A percentile compares a stretch with the other conserved stretches of the same genome.
phyloP scores from a whole-genome alignment of 2,888 invertebrate species.

The Pandemis corylana region DNA sequence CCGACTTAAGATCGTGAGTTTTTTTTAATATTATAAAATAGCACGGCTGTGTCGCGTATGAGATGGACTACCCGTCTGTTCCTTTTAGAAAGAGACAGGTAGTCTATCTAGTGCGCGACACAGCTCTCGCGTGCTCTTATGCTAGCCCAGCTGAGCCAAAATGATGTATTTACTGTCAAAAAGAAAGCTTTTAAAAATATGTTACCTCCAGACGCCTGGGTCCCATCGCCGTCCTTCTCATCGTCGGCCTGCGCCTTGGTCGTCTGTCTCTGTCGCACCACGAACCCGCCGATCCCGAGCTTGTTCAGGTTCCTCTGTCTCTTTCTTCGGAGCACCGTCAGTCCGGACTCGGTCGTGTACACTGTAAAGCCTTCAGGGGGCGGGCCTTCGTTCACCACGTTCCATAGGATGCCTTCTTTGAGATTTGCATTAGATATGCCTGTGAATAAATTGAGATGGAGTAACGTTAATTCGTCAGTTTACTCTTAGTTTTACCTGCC shows the following conservation, averaged over 20 bases:
- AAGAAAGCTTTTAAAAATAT: not conserved
- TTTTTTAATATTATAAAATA: too few relatives aligned
- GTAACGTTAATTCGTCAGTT: not conserved
- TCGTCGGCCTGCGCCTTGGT: conserved; percentile 71
- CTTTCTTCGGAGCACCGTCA: conserved; percentile 92
- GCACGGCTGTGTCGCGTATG: too few relatives aligned
- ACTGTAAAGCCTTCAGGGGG: conserved; percentile 93
- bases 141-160: too few relatives aligned
- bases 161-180: too few relatives aligned
- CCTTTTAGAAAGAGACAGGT: too few relatives aligned
- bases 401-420: conserved; percentile 94
- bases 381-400: conserved; percentile 89
- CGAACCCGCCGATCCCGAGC: conserved; percentile 95
- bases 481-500: not conserved
- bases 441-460: conserved; percentile 35
- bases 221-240: conserved; percentile 71
- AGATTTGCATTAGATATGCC: conserved; percentile 74
- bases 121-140: too few relatives aligned
- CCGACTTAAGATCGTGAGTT: too few relatives aligned
- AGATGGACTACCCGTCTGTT: too few relatives aligned
- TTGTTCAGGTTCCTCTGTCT: conserved; percentile 95
- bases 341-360: conserved; percentile 91
- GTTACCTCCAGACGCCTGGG: conserved; percentile 64
- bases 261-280: conserved; percentile 88
- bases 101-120: too few relatives aligned